Base-by-base conservation (phyloP, 2,888 invertebrate genomes). In the Drosophila mercatorum region DNA sequence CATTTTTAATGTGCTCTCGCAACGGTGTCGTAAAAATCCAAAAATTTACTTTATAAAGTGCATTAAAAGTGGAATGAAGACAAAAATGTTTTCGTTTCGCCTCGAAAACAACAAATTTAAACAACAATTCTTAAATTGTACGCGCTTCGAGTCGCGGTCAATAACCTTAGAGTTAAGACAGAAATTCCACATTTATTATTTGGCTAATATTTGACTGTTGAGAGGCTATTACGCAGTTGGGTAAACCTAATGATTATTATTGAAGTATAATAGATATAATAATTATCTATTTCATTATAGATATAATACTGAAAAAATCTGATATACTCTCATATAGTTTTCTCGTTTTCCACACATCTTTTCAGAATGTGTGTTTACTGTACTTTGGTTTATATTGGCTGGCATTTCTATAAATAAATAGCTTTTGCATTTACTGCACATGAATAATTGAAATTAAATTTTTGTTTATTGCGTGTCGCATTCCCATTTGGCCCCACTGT, bases 381-480 rank as follows among this genome's bases (percentile, higher is more conserved):
- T 60, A 44, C 58, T n/a, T 17, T 7, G 46, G 43, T 8, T 40
- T 22, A 34, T 40, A 41, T 40, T 49, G 31, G 56, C 52, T 71
- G 72, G 66, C 65, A 59, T 43, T 71, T 65, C 72, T 75, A 77
- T 72, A 75, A 75, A 65, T 75, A 77, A 49, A 47, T 22, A 56
- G 56, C 51, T 49, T 60, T 53, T 64, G 60, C 53, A 70, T 76
- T 47, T 61, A 49, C 40, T 47, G 58, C 60, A 60, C 40, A 55
- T 31, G 40, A 40, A 46, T 70, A 64, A 75, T 60, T 56, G 22
- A 62, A 62, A 67, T 55, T 44, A 56, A 72, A 67, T 43, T 52
- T 77, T 52, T 61, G 38, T 53, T 77, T 72, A 74, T 51, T 68
- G 22, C 62, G 68, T 60, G 68, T 63, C 46, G 56, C 68, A 63